A percentile compares a stretch with the other conserved stretches of the same genome.
These are phyloP conservation scores for Callosobruchus maculatus DNA, from an alignment of 2,888 invertebrate species.

Conservation along the genomic window DNA sequence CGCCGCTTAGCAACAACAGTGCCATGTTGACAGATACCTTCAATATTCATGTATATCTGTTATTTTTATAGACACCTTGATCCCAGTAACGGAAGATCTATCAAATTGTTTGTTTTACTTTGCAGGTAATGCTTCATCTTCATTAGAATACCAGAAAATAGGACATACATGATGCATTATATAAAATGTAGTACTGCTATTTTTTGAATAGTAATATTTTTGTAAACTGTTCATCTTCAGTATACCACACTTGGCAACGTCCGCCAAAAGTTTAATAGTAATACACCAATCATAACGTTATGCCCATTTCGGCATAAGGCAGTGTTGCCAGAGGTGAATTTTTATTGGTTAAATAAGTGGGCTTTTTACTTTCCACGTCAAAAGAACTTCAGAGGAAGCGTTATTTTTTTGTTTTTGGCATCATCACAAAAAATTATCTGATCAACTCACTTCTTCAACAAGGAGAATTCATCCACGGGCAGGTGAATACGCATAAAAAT, in stretches of 20 bases:
- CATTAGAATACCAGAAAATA: no score
- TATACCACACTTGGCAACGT: neutral
- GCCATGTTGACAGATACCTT: neutral
- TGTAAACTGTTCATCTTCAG: neutral
- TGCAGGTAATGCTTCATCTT: neutral
- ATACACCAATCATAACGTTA: neutral
- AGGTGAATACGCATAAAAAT: no score
- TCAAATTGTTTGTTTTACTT: neutral
- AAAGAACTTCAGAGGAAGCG: no score
- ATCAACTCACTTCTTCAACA: no score
- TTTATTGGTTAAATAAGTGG: no score
- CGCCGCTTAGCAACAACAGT: neutral
- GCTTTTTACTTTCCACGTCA: no score
- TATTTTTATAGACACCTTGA: neutral
- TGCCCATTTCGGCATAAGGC: neutral
- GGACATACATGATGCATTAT: no score
- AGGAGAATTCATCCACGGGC: no score
- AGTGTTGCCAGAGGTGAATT: neutral
- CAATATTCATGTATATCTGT: neutral
- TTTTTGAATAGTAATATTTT: neutral
- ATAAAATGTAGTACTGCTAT: no score
- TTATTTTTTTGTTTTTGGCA: no score
- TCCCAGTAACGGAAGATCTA: neutral
- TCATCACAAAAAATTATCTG: no score
- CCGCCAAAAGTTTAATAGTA: neutral